These are phyloP conservation scores for Polymixis lichenea DNA, from an alignment of 2,888 invertebrate species.

Conservation along the genomic window DNA sequence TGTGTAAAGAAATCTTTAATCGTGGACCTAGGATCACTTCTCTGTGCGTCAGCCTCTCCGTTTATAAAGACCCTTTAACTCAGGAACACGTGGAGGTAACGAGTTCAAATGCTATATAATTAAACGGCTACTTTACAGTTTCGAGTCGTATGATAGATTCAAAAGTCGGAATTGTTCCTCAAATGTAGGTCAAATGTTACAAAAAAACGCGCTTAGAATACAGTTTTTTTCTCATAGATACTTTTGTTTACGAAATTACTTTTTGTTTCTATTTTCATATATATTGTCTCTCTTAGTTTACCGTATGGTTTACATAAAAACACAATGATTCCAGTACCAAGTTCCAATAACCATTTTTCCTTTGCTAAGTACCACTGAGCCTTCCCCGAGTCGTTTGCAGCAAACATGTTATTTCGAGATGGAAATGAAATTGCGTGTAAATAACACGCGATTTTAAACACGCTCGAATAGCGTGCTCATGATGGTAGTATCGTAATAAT, in stretches of 20 bases:
- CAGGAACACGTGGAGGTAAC: no score
- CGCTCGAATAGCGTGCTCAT: background rate
- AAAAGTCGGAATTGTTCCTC: background rate
- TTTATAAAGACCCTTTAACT: no score
- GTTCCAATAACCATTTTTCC: background rate
- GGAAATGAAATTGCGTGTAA: constrained; percentile 8
- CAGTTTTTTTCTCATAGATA: background rate
- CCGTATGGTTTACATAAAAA: background rate
- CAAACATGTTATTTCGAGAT: constrained; percentile 14
- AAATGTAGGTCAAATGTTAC: background rate
- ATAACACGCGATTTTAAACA: background rate
- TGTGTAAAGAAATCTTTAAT: background rate
- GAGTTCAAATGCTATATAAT: no score
- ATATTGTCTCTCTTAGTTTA: background rate
- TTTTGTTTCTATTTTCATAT: background rate
- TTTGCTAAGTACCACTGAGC: background rate
- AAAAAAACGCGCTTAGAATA: background rate
- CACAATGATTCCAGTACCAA: background rate
- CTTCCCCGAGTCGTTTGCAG: constrained; percentile 5
- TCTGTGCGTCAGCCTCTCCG: no score
- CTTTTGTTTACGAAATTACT: background rate
- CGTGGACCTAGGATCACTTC: no score
- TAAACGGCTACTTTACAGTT: background rate
- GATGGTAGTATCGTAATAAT: constrained; percentile 20
- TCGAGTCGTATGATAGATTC: background rate